phyloP scores from a whole-genome alignment of 1,140 invertebrate species.

The Teleogryllus occipitalis region DNA sequence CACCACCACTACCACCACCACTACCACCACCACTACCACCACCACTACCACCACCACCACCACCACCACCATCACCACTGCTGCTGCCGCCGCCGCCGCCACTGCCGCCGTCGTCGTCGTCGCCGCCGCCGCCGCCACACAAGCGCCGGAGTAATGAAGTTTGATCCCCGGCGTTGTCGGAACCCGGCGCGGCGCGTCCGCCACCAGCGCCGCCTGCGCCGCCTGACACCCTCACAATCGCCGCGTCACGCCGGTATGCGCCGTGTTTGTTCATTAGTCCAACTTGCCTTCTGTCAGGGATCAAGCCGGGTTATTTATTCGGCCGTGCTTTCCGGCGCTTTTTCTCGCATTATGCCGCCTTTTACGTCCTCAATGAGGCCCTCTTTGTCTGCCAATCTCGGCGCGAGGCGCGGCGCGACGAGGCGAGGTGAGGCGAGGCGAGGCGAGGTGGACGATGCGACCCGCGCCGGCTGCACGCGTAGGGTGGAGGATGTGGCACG shows the following conservation, averaged over 20 bases:
- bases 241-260: neutral
- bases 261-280: conserved; percentile 3
- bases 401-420: neutral
- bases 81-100: too few relatives aligned
- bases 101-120: neutral
- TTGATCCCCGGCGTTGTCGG: neutral
- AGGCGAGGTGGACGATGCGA: neutral
- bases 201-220: neutral
- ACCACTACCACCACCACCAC: too few relatives aligned
- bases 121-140: neutral
- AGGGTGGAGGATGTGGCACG: too few relatives aligned
- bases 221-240: neutral
- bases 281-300: conserved; percentile 3
- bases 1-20: too few relatives aligned
- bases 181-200: neutral
- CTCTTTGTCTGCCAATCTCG: neutral
- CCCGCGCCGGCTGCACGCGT: neutral
- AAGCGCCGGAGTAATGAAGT: neutral
- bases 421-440: neutral
- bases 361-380: neutral
- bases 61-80: too few relatives aligned
- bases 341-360: neutral
- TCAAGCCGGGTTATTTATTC: neutral
- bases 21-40: too few relatives aligned
- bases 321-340: neutral